Percentiles rank a stretch among this genome's conserved stretches.
Conservation (phyloP, 1,140 invertebrate species). For the Macrobrachium nipponense region DNA sequence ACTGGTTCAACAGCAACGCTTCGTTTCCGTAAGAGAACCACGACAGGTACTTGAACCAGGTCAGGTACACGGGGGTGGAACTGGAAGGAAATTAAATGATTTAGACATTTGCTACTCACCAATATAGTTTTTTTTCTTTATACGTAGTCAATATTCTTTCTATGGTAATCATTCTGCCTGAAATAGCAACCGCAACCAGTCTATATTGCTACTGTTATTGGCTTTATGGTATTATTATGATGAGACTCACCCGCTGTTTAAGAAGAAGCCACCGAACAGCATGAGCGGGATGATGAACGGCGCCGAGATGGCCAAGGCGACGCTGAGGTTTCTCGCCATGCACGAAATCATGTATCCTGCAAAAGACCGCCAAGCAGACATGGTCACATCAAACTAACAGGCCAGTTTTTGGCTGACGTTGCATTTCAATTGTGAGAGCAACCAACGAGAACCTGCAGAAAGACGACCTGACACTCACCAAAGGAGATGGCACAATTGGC, state of each 20-base stretch:
- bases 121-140: no score
- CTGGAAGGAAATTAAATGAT: background rate
- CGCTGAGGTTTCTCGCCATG: conserved; percentile 66
- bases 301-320: conserved; percentile 71
- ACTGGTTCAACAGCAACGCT: conserved; percentile 50
- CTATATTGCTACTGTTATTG: background rate
- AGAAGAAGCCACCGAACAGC: conserved; percentile 73
- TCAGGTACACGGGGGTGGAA: conserved; percentile 40
- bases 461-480: background rate
- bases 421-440: background rate
- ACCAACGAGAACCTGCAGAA: no score
- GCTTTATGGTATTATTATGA: background rate
- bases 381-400: no score
- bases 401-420: background rate
- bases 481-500: conserved; percentile 80
- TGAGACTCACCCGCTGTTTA: conserved; percentile 70
- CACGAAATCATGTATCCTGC: conserved; percentile 71
- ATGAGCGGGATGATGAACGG: conserved; percentile 72
- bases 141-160: background rate
- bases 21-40: conserved; percentile 61
- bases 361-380: conserved; percentile 9
- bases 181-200: background rate
- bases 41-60: conserved; percentile 55
- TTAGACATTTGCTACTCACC: background rate
- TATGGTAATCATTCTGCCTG: background rate